These are phyloP conservation scores for Malthinus seriepunctatus DNA, from an alignment of 2,888 invertebrate species.

Conservation along the genomic window DNA sequence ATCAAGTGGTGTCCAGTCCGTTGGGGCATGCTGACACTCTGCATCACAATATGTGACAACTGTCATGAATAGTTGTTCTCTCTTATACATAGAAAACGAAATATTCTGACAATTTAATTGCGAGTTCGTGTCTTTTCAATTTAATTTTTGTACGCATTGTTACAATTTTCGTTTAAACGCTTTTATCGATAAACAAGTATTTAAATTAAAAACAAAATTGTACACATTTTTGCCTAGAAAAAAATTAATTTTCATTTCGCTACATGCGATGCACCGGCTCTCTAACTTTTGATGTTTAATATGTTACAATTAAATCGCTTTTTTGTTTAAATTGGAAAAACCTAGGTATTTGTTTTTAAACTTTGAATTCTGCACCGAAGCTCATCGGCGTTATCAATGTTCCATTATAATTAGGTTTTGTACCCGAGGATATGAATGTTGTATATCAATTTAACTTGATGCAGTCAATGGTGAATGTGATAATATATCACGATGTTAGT, in stretches of 20 bases:
- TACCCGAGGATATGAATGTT: constrained; percentile 43
- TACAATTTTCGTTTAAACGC: no score
- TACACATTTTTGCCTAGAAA: no score
- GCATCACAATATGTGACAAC: constrained; percentile 40
- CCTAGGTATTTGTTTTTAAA: constrained; percentile 17
- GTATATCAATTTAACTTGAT: constrained; percentile 45
- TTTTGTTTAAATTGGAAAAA: no score
- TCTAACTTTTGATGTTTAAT: background rate
- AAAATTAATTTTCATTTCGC: background rate
- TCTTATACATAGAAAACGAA: constrained; percentile 13
- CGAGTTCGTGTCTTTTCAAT: constrained; percentile 16
- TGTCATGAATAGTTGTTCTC: constrained; percentile 31
- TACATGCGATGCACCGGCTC: no score
- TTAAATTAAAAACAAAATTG: no score
- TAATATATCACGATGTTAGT: constrained; percentile 43
- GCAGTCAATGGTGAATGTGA: constrained; percentile 45
- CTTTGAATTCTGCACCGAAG: constrained; percentile 35
- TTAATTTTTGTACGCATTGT: constrained; percentile 1
- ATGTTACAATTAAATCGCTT: background rate
- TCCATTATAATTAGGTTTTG: constrained; percentile 43
- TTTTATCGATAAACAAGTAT: no score
- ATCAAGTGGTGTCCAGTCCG: constrained; percentile 39
- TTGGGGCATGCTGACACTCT: constrained; percentile 34
- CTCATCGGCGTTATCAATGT: constrained; percentile 42
- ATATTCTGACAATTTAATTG: constrained; percentile 29